A percentile compares a stretch with the other conserved stretches of the same genome.
Evolutionary conservation across 2,113 vertebrate species (phyloP).

Genomic region (Lutjanus erythropterus): DNA sequence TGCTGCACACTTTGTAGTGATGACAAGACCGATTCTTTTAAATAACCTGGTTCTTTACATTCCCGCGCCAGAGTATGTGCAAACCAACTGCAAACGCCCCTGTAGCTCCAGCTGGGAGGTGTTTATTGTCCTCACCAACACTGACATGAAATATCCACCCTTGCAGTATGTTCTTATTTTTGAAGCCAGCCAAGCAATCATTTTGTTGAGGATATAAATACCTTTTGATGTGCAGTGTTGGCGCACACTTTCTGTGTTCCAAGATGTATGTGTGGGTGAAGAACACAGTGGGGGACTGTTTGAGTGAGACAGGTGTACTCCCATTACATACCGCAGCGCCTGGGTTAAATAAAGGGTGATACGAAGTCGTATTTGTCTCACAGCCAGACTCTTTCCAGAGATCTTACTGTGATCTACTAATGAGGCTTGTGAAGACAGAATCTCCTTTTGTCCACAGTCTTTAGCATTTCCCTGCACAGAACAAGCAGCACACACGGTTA

Average conservation of each 20-base stretch:
- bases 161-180: neutral
- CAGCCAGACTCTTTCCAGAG: slow-evolving; percentile 21
- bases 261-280: slow-evolving; percentile 20
- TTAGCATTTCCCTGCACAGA: neutral
- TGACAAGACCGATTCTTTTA: no score
- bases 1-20: no score
- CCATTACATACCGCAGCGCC: slow-evolving; percentile 16
- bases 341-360: slow-evolving; percentile 24
- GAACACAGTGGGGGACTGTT: slow-evolving; percentile 8
- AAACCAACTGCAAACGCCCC: no score
- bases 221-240: neutral
- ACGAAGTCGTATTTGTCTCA: slow-evolving; percentile 23
- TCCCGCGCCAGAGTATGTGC: no score
- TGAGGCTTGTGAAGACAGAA: neutral
- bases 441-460: neutral
- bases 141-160: no score
- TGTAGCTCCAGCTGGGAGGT: no score
- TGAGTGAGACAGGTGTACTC: slow-evolving; percentile 1
- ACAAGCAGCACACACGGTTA: neutral
- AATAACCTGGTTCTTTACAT: no score
- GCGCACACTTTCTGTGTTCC: neutral
- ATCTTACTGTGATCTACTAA: slow-evolving; percentile 19
- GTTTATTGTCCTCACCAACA: no score
- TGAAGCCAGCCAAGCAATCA: neutral
- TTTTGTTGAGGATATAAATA: neutral